Conservation (phyloP, 1,140 invertebrate species). For the Holcopasites calliopsidis region DNA sequence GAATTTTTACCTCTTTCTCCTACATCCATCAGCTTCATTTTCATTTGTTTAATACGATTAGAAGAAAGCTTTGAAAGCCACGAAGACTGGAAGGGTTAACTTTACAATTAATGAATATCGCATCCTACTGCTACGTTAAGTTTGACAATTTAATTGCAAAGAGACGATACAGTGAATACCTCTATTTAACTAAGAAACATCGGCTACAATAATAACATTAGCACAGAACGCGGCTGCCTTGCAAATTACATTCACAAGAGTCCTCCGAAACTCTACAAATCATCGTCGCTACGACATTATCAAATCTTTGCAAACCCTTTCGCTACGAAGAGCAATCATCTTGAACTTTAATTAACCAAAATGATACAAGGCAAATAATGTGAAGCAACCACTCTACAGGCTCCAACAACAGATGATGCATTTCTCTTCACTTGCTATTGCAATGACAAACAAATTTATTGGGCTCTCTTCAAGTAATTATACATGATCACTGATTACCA, state of each 20-base stretch:
- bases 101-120: slow-evolving; percentile 45
- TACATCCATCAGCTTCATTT: background rate
- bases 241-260: slow-evolving; percentile 47
- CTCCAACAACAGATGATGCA: too few relatives aligned
- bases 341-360: too few relatives aligned
- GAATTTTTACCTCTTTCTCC: background rate
- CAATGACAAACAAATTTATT: too few relatives aligned
- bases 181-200: slow-evolving; percentile 50
- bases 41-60: background rate
- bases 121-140: slow-evolving; percentile 43
- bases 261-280: slow-evolving; percentile 28
- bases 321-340: background rate
- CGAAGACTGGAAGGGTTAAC: slow-evolving; percentile 28
- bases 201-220: slow-evolving; percentile 39
- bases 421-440: too few relatives aligned
- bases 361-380: too few relatives aligned
- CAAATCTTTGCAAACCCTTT: slow-evolving; percentile 14
- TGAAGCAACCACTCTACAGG: too few relatives aligned
- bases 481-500: too few relatives aligned
- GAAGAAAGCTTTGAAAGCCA: background rate
- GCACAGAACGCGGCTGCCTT: slow-evolving; percentile 36
- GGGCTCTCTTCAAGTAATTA: too few relatives aligned
- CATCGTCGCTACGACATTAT: slow-evolving; percentile 23
- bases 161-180: slow-evolving; percentile 46
- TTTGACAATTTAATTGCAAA: slow-evolving; percentile 48